phyloP scores from a whole-genome alignment of 2,888 invertebrate genomes.

The Ecdyonurus torrentis region DNA sequence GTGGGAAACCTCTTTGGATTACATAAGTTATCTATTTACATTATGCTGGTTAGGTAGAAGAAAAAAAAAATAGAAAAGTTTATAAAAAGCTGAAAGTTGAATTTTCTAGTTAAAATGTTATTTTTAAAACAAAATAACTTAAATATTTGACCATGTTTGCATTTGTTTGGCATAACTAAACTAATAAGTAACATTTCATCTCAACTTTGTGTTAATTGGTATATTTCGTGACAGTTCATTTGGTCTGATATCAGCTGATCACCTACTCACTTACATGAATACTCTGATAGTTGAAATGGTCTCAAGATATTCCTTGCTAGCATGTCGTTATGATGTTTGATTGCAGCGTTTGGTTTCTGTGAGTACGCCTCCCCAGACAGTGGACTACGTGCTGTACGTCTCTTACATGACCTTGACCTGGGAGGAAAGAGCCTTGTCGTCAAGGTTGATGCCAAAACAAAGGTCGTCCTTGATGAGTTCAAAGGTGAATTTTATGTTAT shows the following conservation, averaged over 20 bases:
- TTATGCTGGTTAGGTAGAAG: no score
- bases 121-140: no score
- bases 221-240: neutral
- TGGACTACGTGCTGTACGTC: constrained; percentile 79
- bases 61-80: no score
- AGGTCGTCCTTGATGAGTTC: constrained; percentile 82
- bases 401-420: constrained; percentile 83
- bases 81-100: no score
- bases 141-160: no score
- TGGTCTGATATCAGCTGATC: neutral
- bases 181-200: no score
- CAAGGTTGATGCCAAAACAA: constrained; percentile 94
- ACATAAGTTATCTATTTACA: no score
- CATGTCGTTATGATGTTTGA: constrained; percentile 10
- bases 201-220: neutral
- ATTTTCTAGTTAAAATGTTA: no score
- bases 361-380: constrained; percentile 93
- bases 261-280: neutral
- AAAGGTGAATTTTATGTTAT: constrained; percentile 42
- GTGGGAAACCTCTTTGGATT: no score
- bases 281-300: no score
- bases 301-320: no score
- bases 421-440: constrained; percentile 89
- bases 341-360: constrained; percentile 84
- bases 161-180: no score